Base-by-base conservation (phyloP, 2,888 invertebrate species). In the Melikaiella ostensackeni region DNA sequence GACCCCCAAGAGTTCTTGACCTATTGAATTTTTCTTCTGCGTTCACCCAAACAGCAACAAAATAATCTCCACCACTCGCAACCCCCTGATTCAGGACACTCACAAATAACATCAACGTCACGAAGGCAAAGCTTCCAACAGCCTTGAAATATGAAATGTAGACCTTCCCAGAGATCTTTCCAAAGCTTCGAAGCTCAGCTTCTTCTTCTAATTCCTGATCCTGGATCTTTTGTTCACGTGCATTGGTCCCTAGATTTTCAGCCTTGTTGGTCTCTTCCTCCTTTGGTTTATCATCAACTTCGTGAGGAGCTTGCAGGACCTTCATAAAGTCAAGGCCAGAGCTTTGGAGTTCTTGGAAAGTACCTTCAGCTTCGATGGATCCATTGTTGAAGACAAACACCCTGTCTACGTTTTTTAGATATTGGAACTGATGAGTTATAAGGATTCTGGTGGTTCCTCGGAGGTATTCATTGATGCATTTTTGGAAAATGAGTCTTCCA, bases 351-450 rank as follows among this genome's bases (percentile, higher is more conserved):
- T 95, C 94, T 7, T 92, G 91, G 82, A 94, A 94, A 0, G 93
- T 93, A 42, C 95, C 95, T 86, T 93, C 93, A 4, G 93, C 93
- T 85, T 94, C 93, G 42, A 95, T 92, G 91, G 92, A 21, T 3
- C 92, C 95, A 93, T 95, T 91, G 77, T 92, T 88, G 38, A 92
- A 82, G 7, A 92, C 86, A 21, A 92, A 84, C 38, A 93, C 93
- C 78, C 93, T 94, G 88, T 96, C 95, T 1, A 94, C 95, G 57
- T 93, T 92, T 84, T 94, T 94, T 11, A 96, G 92, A 84, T 96
- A 97, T 89, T 97, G 97, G 74, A 97, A 91, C 89, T 97, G 97
- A 92, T 98, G 85, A 5, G 85, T 85, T 9, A 85, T 80, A 7
- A 85, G 59, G 11, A 85, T n/a, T 9, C 84, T 81, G 0, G 84